These are phyloP conservation scores for Taeniopygia guttata DNA, from an alignment of 2,797 vertebrate species.

Conservation along the genomic window DNA sequence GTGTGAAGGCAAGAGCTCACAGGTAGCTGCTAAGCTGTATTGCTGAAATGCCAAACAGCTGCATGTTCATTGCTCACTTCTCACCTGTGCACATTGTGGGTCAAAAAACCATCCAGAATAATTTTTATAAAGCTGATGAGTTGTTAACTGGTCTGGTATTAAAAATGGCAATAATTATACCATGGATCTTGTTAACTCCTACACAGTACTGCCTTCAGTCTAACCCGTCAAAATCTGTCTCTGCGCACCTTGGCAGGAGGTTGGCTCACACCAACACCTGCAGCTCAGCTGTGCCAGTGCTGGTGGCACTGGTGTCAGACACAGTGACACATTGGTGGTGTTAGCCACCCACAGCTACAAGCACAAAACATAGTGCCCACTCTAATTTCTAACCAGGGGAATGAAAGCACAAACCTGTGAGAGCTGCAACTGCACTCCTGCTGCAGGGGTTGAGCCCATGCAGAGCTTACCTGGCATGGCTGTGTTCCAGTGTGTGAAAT, in stretches of 20 bases:
- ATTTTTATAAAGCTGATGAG: background rate
- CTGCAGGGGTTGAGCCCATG: background rate
- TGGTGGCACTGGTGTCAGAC: background rate
- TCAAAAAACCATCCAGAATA: background rate
- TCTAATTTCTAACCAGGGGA: background rate
- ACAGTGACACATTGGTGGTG: background rate
- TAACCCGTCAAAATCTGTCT: background rate
- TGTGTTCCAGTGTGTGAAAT: conserved; percentile 87
- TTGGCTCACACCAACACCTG: background rate
- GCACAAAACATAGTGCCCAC: background rate
- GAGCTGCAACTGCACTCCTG: background rate
- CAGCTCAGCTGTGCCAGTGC: background rate
- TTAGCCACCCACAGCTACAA: background rate
- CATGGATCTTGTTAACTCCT: background rate
- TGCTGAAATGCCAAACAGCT: background rate
- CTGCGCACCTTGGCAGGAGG: background rate
- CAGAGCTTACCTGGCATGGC: conserved; percentile 86
- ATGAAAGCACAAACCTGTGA: background rate
- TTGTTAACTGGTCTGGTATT: background rate
- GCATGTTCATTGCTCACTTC: background rate
- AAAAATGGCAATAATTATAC: background rate
- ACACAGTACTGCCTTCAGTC: background rate
- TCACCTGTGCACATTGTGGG: background rate
- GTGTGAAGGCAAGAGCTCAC: background rate
- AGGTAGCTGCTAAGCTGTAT: background rate